phyloP scores from a whole-genome alignment of 2,888 invertebrate genomes.

The Cerastis rubricosa region DNA sequence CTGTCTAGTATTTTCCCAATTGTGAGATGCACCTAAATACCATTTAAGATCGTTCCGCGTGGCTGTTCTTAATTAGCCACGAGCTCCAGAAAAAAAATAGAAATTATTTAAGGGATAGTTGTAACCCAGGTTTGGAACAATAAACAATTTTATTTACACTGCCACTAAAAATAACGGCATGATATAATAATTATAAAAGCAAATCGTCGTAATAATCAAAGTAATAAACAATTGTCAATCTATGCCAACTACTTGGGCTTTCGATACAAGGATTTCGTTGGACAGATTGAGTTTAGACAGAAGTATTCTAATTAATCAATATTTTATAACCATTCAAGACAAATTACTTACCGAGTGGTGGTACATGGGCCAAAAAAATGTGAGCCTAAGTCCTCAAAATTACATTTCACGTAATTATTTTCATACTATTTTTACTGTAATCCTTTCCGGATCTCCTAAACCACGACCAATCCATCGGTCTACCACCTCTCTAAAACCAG shows the following conservation, averaged over 20 bases:
- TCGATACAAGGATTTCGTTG: not conserved
- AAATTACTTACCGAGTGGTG: not conserved
- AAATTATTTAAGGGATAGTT: not conserved
- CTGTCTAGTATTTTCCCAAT: not conserved
- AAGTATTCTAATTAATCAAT: conserved; percentile 11
- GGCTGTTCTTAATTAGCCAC: not conserved
- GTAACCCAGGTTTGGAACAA: not conserved
- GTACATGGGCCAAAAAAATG: not conserved
- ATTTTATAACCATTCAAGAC: not conserved
- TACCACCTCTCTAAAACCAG: not conserved
- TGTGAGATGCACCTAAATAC: not conserved
- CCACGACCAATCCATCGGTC: not conserved
- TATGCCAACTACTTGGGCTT: not conserved
- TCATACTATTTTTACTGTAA: not conserved
- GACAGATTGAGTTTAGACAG: conserved; percentile 22
- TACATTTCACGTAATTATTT: not conserved
- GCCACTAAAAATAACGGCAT: not conserved
- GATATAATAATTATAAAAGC: not conserved
- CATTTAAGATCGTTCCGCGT: not conserved
- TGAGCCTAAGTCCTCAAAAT: not conserved
- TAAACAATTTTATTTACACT: not conserved
- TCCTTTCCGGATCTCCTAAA: not conserved
- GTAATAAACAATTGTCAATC: not conserved
- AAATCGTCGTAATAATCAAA: not conserved
- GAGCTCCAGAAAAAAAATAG: not conserved